phyloP scores from a whole-genome alignment of 2,113 vertebrate species.

The Cygnus atratus region DNA sequence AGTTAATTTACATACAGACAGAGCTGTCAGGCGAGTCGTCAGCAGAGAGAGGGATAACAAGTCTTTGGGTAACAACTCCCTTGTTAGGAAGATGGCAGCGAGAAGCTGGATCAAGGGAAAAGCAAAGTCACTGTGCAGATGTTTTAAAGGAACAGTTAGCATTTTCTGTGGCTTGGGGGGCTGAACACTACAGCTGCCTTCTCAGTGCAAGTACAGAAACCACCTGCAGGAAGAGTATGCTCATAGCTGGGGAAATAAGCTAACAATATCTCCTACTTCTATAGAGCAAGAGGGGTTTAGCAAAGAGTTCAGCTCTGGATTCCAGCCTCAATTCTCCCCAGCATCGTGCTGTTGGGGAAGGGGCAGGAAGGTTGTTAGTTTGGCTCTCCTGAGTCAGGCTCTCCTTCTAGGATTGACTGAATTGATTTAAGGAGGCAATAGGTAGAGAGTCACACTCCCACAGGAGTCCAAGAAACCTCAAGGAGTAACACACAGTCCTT shows the following conservation, averaged over 20 bases:
- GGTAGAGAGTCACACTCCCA: neutral
- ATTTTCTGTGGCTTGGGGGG: conserved; percentile 19
- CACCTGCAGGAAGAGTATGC: neutral
- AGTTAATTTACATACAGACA: conserved; percentile 75
- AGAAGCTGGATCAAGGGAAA: conserved; percentile 57
- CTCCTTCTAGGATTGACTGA: neutral
- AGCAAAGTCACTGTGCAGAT: conserved; percentile 36
- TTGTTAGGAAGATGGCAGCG: conserved; percentile 59
- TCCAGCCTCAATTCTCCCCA: neutral
- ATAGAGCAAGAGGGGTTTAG: neutral
- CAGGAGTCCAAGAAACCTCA: neutral
- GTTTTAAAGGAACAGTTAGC: conserved; percentile 58
- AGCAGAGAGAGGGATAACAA: conserved; percentile 71
- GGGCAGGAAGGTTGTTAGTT: neutral
- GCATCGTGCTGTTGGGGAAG: neutral
- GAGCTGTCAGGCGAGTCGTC: conserved; percentile 68
- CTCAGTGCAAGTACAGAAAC: neutral
- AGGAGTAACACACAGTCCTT: neutral
- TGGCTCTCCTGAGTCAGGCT: neutral
- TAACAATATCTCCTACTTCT: neutral
- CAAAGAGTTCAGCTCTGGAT: neutral
- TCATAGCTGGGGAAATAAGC: neutral
- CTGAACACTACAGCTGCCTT: neutral
- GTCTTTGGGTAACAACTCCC: conserved; percentile 68
- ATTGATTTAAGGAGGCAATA: neutral